Conservation (phyloP, 2,113 vertebrate genomes). For the Panthera tigris region DNA sequence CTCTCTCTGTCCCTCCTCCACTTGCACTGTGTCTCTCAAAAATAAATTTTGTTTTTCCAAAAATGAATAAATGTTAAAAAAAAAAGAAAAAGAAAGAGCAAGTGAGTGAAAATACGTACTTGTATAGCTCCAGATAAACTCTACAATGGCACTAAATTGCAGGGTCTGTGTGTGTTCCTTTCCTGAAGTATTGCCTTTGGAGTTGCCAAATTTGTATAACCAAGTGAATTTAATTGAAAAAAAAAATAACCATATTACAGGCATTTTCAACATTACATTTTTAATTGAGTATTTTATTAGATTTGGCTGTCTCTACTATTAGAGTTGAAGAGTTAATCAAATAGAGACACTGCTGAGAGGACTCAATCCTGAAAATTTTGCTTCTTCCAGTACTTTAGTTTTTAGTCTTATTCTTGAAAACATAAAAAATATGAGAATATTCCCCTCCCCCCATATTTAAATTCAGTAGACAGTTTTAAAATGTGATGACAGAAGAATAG, state of each 20-base stretch:
- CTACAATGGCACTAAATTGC: not conserved
- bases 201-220: constrained; percentile 28
- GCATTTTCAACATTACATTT: constrained; percentile 43
- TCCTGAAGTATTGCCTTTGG: not conserved
- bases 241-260: not conserved
- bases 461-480: not conserved
- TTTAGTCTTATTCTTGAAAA: constrained; percentile 20
- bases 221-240: not conserved
- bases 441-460: not conserved
- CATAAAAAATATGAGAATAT: not conserved
- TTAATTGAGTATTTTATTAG: constrained; percentile 54
- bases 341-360: not conserved
- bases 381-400: not conserved
- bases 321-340: not conserved
- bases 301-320: constrained; percentile 32
- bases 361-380: constrained; percentile 29
- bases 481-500: not conserved
- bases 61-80: too few relatives aligned
- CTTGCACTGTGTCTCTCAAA: too few relatives aligned
- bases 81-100: not conserved
- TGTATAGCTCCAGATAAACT: not conserved
- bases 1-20: too few relatives aligned
- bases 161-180: not conserved
- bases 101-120: not conserved
- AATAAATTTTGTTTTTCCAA: too few relatives aligned